A percentile compares a stretch with the other conserved stretches of the same genome.
Conservation (phyloP, 2,113 vertebrate species). For the Mormyrus iriodes region DNA sequence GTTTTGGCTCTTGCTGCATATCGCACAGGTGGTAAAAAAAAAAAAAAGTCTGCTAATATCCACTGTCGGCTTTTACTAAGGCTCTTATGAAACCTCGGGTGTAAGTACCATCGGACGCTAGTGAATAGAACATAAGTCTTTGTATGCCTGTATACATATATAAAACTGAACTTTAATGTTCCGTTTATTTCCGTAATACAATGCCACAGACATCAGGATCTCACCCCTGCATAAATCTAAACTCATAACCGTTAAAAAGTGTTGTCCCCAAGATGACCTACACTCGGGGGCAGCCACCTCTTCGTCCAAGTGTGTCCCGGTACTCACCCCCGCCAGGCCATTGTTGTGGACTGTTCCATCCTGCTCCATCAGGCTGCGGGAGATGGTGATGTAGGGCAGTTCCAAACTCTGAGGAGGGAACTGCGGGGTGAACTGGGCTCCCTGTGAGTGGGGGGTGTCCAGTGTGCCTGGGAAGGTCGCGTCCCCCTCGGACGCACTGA, state of each 20-base stretch:
- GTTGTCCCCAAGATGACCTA: not conserved
- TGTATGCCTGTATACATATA: not conserved
- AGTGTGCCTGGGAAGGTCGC: conserved; percentile 73
- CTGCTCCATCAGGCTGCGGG: conserved; percentile 88
- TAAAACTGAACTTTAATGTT: not conserved
- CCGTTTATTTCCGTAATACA: not conserved
- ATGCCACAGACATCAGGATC: not conserved
- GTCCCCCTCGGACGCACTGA: conserved; percentile 79
- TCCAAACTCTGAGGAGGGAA: conserved; percentile 96
- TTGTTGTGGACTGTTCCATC: conserved; percentile 74
- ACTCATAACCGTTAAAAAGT: not conserved
- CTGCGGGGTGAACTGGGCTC: conserved; percentile 83
- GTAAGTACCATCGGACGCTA: not conserved
- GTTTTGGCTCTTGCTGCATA: not conserved
- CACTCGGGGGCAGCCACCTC: not conserved
- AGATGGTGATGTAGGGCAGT: conserved; percentile 97
- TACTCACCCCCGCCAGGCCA: conserved; percentile 79
- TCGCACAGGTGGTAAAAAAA: not conserved
- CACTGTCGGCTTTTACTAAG: not conserved
- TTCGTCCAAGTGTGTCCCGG: not conserved
- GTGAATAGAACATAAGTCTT: not conserved
- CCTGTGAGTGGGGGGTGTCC: conserved; percentile 71
- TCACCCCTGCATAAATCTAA: not conserved
- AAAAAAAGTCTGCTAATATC: not conserved
- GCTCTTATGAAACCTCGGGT: not conserved